Evolutionary conservation across 2,113 vertebrate species (phyloP).

Genomic region (Triplophysa siluroides): DNA sequence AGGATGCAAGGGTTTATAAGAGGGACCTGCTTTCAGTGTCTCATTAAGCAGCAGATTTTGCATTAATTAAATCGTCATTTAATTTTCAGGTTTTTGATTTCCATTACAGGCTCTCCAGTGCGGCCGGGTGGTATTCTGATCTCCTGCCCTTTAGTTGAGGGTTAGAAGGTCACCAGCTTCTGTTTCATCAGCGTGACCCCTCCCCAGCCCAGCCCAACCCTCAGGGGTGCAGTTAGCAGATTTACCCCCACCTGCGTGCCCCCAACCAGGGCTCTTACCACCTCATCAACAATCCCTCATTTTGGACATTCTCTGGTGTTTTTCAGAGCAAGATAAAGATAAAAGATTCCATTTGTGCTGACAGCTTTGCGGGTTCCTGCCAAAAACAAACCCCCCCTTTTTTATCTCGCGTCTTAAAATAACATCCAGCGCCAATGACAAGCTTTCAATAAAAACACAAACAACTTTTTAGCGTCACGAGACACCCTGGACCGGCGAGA

Average conservation of each 20-base stretch:
- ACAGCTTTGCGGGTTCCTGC: constrained; percentile 83
- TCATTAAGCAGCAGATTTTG: constrained; percentile 33
- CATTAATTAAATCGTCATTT: constrained; percentile 36
- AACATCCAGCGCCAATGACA: constrained; percentile 81
- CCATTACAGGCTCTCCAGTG: constrained; percentile 9
- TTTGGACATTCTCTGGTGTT: constrained; percentile 22
- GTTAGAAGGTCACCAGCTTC: constrained; percentile 25
- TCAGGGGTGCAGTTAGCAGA: constrained; percentile 44
- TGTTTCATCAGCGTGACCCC: constrained; percentile 20
- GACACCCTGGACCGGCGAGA: neutral
- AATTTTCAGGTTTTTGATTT: constrained; percentile 38
- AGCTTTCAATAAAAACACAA: constrained; percentile 65
- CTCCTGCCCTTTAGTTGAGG: constrained; percentile 7
- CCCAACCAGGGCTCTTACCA: constrained; percentile 31
- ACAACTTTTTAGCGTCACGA: constrained; percentile 31
- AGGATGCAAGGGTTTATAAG: constrained; percentile 5
- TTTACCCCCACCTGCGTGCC: constrained; percentile 47
- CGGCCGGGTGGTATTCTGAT: constrained; percentile 27
- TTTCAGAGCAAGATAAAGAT: constrained; percentile 22
- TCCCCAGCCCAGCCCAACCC: constrained; percentile 25
- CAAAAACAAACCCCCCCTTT: constrained; percentile 76
- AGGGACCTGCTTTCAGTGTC: constrained; percentile 27
- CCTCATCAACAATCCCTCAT: constrained; percentile 22
- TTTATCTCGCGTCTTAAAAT: constrained; percentile 81
- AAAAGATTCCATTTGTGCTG: constrained; percentile 66